phyloP scores from a whole-genome alignment of 1,140 invertebrate genomes.

The Cotesia glomerata region DNA sequence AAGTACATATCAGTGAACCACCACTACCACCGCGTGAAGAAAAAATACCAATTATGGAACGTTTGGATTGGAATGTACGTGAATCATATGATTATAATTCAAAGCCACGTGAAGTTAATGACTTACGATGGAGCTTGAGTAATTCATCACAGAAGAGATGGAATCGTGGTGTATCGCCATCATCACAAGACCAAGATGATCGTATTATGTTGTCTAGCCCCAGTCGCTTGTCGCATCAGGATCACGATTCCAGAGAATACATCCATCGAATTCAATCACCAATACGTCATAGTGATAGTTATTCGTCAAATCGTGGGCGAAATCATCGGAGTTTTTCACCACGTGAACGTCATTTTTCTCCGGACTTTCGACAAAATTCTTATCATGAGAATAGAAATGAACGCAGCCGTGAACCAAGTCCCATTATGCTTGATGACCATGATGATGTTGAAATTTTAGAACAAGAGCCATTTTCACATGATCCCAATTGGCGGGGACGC shows the following conservation, averaged over 20 bases:
- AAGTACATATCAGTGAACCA: conserved; percentile 48
- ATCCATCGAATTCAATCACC: conserved; percentile 24
- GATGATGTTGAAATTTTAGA: conserved; percentile 41
- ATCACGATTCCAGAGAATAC: conserved; percentile 34
- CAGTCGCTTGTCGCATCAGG: conserved; percentile 16
- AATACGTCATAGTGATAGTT: conserved; percentile 36
- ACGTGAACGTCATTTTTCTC: conserved; percentile 35
- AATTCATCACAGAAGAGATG: conserved; percentile 50
- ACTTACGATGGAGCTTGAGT: conserved; percentile 53
- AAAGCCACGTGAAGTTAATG: conserved; percentile 46
- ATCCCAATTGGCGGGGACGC: conserved; percentile 38
- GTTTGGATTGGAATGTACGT: conserved; percentile 54
- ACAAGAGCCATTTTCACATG: conserved; percentile 37
- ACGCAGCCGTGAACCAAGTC: conserved; percentile 47
- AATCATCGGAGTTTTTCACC: conserved; percentile 34
- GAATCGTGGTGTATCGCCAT: conserved; percentile 32
- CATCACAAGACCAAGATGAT: conserved; percentile 33
- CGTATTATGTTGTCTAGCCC: conserved; percentile 28
- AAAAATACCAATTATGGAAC: conserved; percentile 50
- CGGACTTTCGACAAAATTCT: conserved; percentile 40
- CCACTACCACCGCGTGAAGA: conserved; percentile 42
- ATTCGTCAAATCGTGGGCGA: conserved; percentile 32
- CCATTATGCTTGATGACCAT: conserved; percentile 45
- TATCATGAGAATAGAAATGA: conserved; percentile 44
- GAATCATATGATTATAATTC: conserved; percentile 46